Evolutionary conservation across 1,140 invertebrate genomes (phyloP).

Genomic region (Ceratoteleas bidentatus): DNA sequence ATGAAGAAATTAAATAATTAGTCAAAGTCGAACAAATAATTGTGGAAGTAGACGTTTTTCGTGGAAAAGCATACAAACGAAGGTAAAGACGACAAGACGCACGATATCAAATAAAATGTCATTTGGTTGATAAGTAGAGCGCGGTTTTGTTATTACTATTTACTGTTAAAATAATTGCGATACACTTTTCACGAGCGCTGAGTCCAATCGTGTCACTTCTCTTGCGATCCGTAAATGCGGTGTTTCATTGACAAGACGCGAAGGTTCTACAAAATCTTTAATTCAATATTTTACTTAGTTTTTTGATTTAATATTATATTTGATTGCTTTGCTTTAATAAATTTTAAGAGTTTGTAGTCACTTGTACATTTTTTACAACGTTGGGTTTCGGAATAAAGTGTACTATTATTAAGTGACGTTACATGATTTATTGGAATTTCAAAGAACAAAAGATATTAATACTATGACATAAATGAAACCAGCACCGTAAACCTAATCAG

Average conservation of each 20-base stretch:
- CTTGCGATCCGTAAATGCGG: conserved; percentile 56
- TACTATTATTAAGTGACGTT: not conserved
- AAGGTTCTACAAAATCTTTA: not conserved
- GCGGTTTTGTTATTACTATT: conserved; percentile 59
- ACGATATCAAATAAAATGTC: conserved; percentile 39
- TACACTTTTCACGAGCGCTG: conserved; percentile 52
- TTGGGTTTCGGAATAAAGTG: too few species aligned
- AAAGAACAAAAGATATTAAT: not conserved
- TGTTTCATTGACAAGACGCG: conserved; percentile 7
- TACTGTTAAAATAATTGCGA: conserved; percentile 63
- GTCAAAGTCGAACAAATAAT: too few species aligned
- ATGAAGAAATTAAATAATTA: too few species aligned
- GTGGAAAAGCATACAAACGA: too few species aligned
- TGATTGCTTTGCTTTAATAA: too few species aligned
- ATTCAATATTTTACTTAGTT: too few species aligned
- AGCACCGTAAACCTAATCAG: not conserved
- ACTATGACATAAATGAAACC: not conserved
- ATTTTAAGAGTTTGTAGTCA: too few species aligned
- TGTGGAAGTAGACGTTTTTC: too few species aligned
- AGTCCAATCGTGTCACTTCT: conserved; percentile 58
- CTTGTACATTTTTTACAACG: too few species aligned
- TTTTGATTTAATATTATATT: not conserved
- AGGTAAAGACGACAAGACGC: too few species aligned
- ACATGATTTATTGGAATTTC: not conserved
- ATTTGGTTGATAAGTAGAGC: conserved; percentile 72